Conservation (phyloP, 2,888 invertebrate species). For the Harpagoxenus sublaevis region DNA sequence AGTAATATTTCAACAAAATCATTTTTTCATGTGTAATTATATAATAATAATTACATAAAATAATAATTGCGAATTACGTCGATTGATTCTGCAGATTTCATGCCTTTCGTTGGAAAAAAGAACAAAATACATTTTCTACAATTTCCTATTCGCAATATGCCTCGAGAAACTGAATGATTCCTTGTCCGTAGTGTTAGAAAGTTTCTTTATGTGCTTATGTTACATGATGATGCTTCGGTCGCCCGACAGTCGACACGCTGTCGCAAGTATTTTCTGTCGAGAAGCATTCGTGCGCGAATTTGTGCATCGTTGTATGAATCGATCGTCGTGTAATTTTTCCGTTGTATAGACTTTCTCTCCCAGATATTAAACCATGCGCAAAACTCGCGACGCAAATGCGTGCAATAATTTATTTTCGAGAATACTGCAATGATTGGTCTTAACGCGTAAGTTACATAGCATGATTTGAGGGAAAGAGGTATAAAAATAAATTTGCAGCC, state of each 20-base stretch:
- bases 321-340: constrained; percentile 53
- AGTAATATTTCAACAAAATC: no score
- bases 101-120: background rate
- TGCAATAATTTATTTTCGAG: background rate
- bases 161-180: constrained; percentile 57
- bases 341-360: constrained; percentile 57
- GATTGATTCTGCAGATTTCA: background rate
- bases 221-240: constrained; percentile 36
- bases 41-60: no score
- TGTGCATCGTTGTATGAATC: constrained; percentile 28
- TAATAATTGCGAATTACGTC: background rate
- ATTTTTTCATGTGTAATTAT: no score
- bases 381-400: constrained; percentile 11
- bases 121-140: background rate
- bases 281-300: constrained; percentile 22
- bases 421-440: background rate
- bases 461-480: background rate
- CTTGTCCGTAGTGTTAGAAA: constrained; percentile 66
- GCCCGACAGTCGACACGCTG: constrained; percentile 13
- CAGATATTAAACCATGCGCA: constrained; percentile 33
- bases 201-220: constrained; percentile 28
- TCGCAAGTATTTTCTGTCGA: constrained; percentile 10
- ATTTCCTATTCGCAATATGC: constrained; percentile 28
- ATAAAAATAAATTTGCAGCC: background rate
- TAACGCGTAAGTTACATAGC: background rate